Base-by-base conservation (phyloP, 1,140 invertebrate species). In the Drosophila bipectinata region DNA sequence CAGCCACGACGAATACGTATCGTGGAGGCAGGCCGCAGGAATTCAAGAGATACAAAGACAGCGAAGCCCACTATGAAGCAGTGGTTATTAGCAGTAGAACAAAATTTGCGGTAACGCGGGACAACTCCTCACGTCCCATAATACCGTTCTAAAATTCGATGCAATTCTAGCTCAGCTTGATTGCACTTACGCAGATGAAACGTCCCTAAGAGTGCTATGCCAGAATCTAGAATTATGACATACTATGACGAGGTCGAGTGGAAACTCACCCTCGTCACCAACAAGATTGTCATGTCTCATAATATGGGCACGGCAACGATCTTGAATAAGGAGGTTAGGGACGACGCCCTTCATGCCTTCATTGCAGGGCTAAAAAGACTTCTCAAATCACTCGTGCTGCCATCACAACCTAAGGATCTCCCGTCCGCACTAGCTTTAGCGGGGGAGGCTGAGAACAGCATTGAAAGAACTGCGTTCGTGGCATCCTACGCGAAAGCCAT, bases 161-260 rank as follows among this genome's bases (percentile, higher is more conserved):
- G 58, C 9, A 37, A 37, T 10, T n/a, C 34, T 28, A 28, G 6
- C 26, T 6, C 0, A 1, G 10, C 56, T 58, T 21, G 44, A 48
- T 34, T 58, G 56, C 56, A 58, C 28, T 34, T 58, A 18, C 7
- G 39, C 54, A 9, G 39, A 44, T n/a, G 30, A 56, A 44, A 56
- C 54, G 18, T 45, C 24, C 37, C 37, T 56, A 28, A n/a, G 54
- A 1, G 54, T 45, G 24, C 12, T 56, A 56, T 26, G 24, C 14
- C 39, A 45, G n/a, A 39, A 45, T 18, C 15, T 45, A 4, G 26
- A 18, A 30, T 30, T 56, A 7, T 28, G 26, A 1, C 26, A 7
- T 28, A 28, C 26, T 28, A 28, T 28, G 26, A 28, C 6, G 26
- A 28, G 26, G 5, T 28, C 26, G 4, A 6, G 26, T 5, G 26